phyloP scores from a whole-genome alignment of 2,888 invertebrate genomes.

The Chelonus formosanus region DNA sequence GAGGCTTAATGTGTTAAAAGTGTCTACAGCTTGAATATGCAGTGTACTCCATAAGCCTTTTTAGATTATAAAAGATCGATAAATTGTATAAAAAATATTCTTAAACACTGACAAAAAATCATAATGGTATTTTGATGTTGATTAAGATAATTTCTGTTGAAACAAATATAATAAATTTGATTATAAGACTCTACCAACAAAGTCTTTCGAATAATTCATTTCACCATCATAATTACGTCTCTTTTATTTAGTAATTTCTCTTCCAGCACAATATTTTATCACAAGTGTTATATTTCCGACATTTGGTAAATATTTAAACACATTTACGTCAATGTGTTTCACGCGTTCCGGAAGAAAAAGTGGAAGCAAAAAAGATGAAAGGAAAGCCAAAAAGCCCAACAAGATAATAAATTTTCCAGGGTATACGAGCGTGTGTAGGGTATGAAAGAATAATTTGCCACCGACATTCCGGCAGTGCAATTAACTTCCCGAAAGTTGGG shows the following conservation, averaged over 20 bases:
- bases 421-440: conserved; percentile 3
- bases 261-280: conserved; percentile 1
- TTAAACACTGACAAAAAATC: no score
- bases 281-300: conserved; percentile 18
- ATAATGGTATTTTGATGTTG: no score
- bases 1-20: no score
- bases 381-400: conserved; percentile 27
- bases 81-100: no score
- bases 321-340: conserved; percentile 13
- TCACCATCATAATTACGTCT: neutral
- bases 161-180: conserved; percentile 3
- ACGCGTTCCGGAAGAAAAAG: conserved; percentile 9
- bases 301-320: conserved; percentile 17
- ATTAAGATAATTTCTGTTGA: neutral
- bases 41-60: no score
- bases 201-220: no score
- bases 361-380: conserved; percentile 10
- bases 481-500: conserved; percentile 49
- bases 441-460: conserved; percentile 51
- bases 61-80: no score
- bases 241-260: conserved; percentile 1
- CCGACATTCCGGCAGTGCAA: conserved; percentile 55
- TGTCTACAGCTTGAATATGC: no score
- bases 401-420: conserved; percentile 34
- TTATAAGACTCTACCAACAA: neutral